These are phyloP conservation scores for Timema podura DNA, from an alignment of 2,888 invertebrate genomes.

Conservation along the genomic window DNA sequence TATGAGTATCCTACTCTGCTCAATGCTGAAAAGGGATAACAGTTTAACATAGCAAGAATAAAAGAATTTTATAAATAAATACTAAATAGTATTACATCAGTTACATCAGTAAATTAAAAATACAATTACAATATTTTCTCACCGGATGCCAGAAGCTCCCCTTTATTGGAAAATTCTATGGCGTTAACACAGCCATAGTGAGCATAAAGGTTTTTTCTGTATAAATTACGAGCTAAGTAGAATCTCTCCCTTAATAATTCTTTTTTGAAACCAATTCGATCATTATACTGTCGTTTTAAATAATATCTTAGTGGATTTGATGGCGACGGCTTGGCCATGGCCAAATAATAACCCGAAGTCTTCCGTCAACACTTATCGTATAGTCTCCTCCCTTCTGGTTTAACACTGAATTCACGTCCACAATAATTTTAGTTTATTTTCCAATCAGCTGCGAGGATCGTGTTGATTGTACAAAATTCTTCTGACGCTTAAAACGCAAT, in stretches of 20 bases:
- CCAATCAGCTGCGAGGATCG: constrained; percentile 24
- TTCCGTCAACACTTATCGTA: background rate
- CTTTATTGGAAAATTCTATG: constrained; percentile 87
- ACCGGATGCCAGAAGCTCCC: constrained; percentile 86
- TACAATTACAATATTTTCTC: no score
- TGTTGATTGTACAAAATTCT: constrained; percentile 14
- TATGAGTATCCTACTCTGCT: no score
- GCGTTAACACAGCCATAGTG: constrained; percentile 97
- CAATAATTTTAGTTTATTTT: constrained; percentile 15
- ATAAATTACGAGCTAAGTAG: constrained; percentile 67
- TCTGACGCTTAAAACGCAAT: no score
- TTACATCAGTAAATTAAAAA: no score
- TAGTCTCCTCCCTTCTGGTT: constrained; percentile 1
- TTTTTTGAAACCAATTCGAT: constrained; percentile 54
- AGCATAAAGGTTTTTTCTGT: constrained; percentile 76
- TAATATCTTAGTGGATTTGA: constrained; percentile 59
- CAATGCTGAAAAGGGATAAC: no score
- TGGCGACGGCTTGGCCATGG: constrained; percentile 48
- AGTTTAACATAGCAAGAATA: no score
- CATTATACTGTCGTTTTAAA: constrained; percentile 58
- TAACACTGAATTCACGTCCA: background rate
- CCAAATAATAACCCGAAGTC: constrained; percentile 5
- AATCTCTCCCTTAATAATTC: constrained; percentile 57
- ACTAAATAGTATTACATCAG: no score
- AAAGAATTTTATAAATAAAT: no score